Evolutionary conservation across 2,797 vertebrate species (phyloP), one percentile per base, ranked within the genome.

Genomic region (Danio kyathit): DNA sequence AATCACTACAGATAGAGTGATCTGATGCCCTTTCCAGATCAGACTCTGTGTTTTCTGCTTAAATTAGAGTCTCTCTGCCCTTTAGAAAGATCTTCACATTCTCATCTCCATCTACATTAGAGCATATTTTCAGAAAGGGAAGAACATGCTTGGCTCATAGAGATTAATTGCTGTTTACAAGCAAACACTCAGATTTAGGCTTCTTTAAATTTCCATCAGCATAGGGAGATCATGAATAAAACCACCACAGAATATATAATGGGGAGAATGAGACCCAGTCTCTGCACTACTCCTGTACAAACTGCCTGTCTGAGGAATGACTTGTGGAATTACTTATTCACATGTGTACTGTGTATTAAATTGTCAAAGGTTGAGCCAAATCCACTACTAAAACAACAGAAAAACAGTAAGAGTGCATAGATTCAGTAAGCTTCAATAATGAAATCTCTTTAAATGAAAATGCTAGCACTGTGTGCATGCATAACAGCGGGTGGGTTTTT

Each of bases 11-110:
- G 67, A 52, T 17, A 67, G 21, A 52, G 48, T 16, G 7, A 11
- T 43, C 48, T 66, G 74, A 66, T 76, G 51, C 9, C 51, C 75
- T 76, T 76, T 76, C 19, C 40, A 76, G 14, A 66, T 76, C 14
- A 57, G 17, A 56, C 41, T 48, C 38, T 10, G 14, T 38, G 9
- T 46, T 66, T 66, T n/a, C 41, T 46, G 16, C 14, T 16, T 43
- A 56, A 66, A 54, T 76, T 43, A 65, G 13, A 40, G 41, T 29
- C 14, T 41, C 13, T 46, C 49, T 76, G 74, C 40, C 64, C 51
- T 78, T 78, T 78, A 69, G 52, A 69, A 69, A 69, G 16, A 46
- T 59, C 14, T 29, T 6, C 40, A 44, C 60, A 65, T 6, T 6
- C 40, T 75, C n/a, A n/a, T 29, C 38, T 29, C 29, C 29, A 65